Base-by-base conservation (phyloP, 2,113 vertebrate species). In the Cisticola juncidis region DNA sequence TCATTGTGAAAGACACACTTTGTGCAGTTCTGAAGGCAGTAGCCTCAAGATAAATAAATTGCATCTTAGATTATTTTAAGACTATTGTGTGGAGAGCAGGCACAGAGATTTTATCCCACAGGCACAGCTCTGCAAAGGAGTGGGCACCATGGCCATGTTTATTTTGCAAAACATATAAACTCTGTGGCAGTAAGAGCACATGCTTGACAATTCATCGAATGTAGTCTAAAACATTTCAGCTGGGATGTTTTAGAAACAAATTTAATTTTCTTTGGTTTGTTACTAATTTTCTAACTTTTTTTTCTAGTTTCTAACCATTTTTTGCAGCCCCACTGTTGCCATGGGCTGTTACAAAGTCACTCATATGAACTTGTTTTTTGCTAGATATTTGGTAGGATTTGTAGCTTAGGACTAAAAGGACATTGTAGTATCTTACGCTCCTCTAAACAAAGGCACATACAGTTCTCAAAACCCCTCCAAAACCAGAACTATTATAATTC, bases 1-100 rank as follows among this genome's bases (percentile, higher is more conserved):
- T 70, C 1, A 0, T n/a, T 57, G 35, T 14, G 56, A 31, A 22
- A 35, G 25, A 12, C 18, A 2, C 4, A 2, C 5, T 0, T 22
- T 35, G 45, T 50, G 31, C 66, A 11, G 15, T 65, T 68, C 36
- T 58, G 54, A 53, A 48, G 28, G 33, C 12, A 62, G 35, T 21
- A 66, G 56, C 13, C 8, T 71, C 51, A 33, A 61, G 7, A 40
- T n/a, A 38, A 54, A 36, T 12, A 60, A 40, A 24, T 19, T 36
- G 9, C 9, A 15, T 58, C 25, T 71, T 53, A 23, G 5, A 0
- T 50, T 76, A 0, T 50, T 22, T 24, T 16, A 38, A 73, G n/a
- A 5, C 23, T 51, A 1, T 11, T 69, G 8, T 24, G 3, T 45
- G 42, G 54, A n/a, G 40, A 47, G 36, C 25, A 45, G 45, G 28